A percentile compares a stretch with the other conserved stretches of the same genome.
phyloP scores from a whole-genome alignment of 2,113 vertebrate species.

The Ictidomys tridecemlineatus region DNA sequence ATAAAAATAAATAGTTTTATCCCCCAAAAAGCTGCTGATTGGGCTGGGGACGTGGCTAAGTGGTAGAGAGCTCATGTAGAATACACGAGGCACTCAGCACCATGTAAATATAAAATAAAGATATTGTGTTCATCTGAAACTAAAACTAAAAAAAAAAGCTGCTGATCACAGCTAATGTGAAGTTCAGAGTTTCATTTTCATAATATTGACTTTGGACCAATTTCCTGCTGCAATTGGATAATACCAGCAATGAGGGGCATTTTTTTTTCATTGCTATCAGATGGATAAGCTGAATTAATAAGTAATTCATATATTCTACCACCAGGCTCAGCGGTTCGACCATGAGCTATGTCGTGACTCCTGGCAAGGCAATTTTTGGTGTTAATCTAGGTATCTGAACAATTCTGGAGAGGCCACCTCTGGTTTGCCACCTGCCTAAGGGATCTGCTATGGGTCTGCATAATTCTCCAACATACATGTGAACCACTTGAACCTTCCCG shows the following conservation, averaged over 20 bases:
- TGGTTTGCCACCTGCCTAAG: neutral
- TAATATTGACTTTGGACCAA: conserved; percentile 73
- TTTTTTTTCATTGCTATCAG: neutral
- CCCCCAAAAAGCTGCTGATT: neutral
- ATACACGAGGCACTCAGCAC: too few species aligned
- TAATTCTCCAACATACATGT: fast-evolving
- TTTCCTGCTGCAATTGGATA: conserved; percentile 63
- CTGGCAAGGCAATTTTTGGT: neutral
- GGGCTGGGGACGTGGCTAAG: too few species aligned
- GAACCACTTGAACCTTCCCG: neutral
- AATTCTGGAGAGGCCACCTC: neutral
- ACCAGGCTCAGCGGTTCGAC: neutral
- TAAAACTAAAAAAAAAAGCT: neutral
- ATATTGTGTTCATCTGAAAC: too few species aligned
- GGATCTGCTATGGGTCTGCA: neutral
- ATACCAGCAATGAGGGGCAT: conserved; percentile 1
- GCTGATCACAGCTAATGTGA: conserved; percentile 62
- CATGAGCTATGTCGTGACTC: neutral
- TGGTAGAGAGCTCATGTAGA: too few species aligned
- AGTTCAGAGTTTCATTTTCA: conserved; percentile 60
- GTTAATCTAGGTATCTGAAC: neutral
- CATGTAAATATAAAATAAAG: too few species aligned
- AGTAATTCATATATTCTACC: neutral
- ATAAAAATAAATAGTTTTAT: neutral
- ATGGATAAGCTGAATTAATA: conserved; percentile 31